Base-by-base conservation (phyloP, 2,797 vertebrate genomes). In the Crocidura indochinensis region DNA sequence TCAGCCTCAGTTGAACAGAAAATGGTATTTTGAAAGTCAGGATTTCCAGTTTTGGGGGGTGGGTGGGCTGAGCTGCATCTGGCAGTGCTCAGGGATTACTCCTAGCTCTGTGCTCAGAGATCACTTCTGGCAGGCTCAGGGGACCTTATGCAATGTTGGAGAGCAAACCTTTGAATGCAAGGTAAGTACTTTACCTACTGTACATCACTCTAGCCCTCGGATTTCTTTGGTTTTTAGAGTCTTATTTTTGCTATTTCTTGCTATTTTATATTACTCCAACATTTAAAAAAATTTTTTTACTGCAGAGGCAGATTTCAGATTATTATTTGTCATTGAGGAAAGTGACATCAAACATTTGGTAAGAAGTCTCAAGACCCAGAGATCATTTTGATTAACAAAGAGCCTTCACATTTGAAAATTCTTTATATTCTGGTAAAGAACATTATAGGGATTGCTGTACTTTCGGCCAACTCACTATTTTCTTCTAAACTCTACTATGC, bases 401-500 rank as follows among this genome's bases (percentile, higher is more conserved):
- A 51, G 56, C 60, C 53, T 73, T 88, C 71, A 51, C 14, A 10
- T 38, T 38, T 38, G 38, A 38, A 38, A 38, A 38, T 38, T 38
- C 38, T 38, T 38, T 38, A 38, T 76, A 62, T 49, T 90, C 91
- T 84, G 38, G 56, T 91, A 75, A 84, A 92, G 62, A 84, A 80
- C 67, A 95, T 96, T 94, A 91, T 0, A 53, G 26, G 71, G 47
- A 71, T 84, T 87, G 46, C 85, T 56, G 87, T 62, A 31, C 7
- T 29, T 93, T 92, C 56, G 91, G 87, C 88, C 91, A 95, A 72
- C 88, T 95, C 92, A 79, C 95, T 96, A 86, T 81, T 90, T 88
- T 93, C 62, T 95, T 95, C 91, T 92, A 94, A 96, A 96, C 11
- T 93, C 91, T 89, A 94, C 96, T 95, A 83, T 80, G 74, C 71